Evolutionary conservation across 35 echinoderm and acorn worm species (phyloP).

Genomic region (Diadema setosum): DNA sequence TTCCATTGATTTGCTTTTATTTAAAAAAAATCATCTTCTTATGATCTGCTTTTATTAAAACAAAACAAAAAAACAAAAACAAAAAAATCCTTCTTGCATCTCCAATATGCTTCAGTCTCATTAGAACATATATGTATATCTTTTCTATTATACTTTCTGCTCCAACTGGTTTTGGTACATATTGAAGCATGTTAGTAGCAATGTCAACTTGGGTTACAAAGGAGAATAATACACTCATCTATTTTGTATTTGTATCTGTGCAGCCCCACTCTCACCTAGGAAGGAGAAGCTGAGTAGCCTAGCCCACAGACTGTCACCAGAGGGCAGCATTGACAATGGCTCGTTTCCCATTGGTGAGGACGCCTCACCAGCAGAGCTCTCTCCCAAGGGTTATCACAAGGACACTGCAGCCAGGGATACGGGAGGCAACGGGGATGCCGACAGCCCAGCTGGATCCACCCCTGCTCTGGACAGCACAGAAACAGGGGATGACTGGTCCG

Average conservation of each 20-base stretch:
- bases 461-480: not conserved
- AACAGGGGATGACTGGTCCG: constrained; percentile 39
- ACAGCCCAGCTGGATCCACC: not conserved
- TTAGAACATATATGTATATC: no score
- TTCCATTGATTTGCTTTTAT: no score
- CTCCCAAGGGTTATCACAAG: not conserved
- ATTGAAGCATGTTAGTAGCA: no score
- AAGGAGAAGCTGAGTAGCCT: not conserved
- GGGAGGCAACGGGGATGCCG: not conserved
- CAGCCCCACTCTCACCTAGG: not conserved
- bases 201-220: no score
- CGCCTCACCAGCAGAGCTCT: not conserved
- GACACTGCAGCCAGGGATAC: not conserved
- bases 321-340: not conserved
- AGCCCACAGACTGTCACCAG: not conserved
- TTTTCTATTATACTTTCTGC: no score
- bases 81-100: no score
- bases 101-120: no score
- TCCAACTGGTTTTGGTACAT: no score
- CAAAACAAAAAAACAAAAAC: no score
- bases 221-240: no score
- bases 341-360: not conserved
- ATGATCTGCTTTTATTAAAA: no score
- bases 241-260: not conserved
- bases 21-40: no score